phyloP scores from a whole-genome alignment of 1,140 invertebrate genomes.

The Drosophila nikananu region DNA sequence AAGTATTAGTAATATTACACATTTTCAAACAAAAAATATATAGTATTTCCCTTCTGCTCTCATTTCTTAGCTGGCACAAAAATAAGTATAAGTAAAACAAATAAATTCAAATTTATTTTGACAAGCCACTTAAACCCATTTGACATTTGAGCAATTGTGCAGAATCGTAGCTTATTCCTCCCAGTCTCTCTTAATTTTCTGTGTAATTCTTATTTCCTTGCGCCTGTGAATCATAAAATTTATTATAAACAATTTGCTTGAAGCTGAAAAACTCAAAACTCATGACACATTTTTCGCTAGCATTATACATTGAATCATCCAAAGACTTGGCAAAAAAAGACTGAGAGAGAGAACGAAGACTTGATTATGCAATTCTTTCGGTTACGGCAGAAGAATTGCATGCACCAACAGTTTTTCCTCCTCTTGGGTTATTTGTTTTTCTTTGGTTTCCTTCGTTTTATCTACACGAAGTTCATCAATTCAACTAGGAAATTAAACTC shows the following conservation, averaged over 20 bases:
- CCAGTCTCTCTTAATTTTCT: slow-evolving; percentile 8
- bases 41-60: slow-evolving; percentile 11
- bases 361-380: slow-evolving; percentile 59
- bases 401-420: slow-evolving; percentile 66
- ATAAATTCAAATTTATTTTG: slow-evolving; percentile 77
- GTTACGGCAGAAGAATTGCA: slow-evolving; percentile 63
- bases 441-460: slow-evolving; percentile 26
- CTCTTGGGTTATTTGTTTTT: slow-evolving; percentile 4
- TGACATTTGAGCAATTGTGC: slow-evolving; percentile 57
- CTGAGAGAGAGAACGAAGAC: slow-evolving; percentile 10
- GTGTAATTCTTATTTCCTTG: slow-evolving; percentile 18
- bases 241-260: slow-evolving; percentile 72
- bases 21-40: background rate
- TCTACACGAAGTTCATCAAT: slow-evolving; percentile 80
- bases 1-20: background rate
- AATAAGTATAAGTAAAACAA: slow-evolving; percentile 21
- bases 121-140: slow-evolving; percentile 71
- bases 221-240: slow-evolving; percentile 66
- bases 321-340: slow-evolving; percentile 1
- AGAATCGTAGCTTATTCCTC: slow-evolving; percentile 19
- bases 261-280: slow-evolving; percentile 41
- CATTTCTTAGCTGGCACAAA: slow-evolving; percentile 29
- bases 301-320: slow-evolving; percentile 68
- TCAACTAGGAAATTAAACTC: slow-evolving; percentile 73
- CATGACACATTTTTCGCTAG: slow-evolving; percentile 70